Conservation (phyloP, 2,888 invertebrate species). For the Priocnemis perturbator region DNA sequence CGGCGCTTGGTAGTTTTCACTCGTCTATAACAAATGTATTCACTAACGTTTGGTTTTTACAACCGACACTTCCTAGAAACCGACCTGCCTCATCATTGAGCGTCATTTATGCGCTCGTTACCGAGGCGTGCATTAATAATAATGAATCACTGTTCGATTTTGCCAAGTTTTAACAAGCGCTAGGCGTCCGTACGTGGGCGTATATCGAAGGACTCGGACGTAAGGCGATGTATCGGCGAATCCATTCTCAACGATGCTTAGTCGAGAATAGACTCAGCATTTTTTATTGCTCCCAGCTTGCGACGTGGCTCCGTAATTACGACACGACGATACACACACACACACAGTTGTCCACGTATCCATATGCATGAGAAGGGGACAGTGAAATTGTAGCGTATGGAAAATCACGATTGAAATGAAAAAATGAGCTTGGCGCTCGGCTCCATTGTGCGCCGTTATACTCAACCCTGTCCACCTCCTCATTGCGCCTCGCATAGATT, state of each 20-base stretch:
- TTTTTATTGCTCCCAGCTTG: slow-evolving; percentile 27
- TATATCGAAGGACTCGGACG: not conserved
- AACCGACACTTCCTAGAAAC: slow-evolving; percentile 24
- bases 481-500: too few species aligned
- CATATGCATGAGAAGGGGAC: too few species aligned
- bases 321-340: too few species aligned
- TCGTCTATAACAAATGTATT: too few species aligned
- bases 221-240: slow-evolving; percentile 23
- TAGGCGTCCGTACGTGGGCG: not conserved
- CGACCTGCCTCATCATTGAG: slow-evolving; percentile 16
- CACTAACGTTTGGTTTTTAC: not conserved
- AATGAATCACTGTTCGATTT: slow-evolving; percentile 44
- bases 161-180: slow-evolving; percentile 38
- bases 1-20: not conserved
- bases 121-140: slow-evolving; percentile 18
- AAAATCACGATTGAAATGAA: too few species aligned
- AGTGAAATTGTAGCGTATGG: not conserved
- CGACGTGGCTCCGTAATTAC: slow-evolving; percentile 12
- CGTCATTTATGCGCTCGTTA: slow-evolving; percentile 23
- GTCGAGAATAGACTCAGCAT: slow-evolving; percentile 6
- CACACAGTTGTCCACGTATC: too few species aligned
- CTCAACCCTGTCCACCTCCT: too few species aligned
- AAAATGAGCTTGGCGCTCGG: too few species aligned
- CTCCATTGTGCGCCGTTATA: too few species aligned
- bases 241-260: slow-evolving; percentile 34